Evolutionary conservation across 2,113 vertebrate species (phyloP).

Genomic region (Cyprinodon tularosa): DNA sequence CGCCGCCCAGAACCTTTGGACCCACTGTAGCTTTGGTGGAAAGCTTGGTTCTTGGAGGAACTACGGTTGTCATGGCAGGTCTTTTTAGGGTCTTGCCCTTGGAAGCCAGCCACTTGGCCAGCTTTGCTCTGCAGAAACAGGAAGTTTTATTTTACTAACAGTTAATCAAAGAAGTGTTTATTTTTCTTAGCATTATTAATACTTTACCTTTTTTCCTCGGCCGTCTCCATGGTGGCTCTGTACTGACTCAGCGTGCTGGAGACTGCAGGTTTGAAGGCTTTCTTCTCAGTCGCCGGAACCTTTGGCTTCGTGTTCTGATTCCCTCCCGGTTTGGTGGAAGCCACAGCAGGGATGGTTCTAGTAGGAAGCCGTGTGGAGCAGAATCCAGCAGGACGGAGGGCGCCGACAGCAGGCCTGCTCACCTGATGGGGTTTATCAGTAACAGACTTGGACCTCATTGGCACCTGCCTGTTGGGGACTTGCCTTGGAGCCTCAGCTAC

Average conservation of each 20-base stretch:
- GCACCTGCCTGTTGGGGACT: slow-evolving; percentile 19
- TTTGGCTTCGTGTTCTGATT: slow-evolving; percentile 45
- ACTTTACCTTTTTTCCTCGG: slow-evolving; percentile 83
- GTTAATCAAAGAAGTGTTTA: accelerated
- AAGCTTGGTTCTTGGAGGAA: slow-evolving; percentile 25
- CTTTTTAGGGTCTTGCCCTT: slow-evolving; percentile 85
- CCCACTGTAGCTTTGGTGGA: slow-evolving; percentile 13
- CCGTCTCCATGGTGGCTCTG: slow-evolving; percentile 67
- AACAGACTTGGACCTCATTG: slow-evolving; percentile 43
- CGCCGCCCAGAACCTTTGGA: slow-evolving; percentile 8
- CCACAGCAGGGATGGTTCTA: slow-evolving; percentile 31
- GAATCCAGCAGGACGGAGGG: slow-evolving; percentile 12
- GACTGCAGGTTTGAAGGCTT: slow-evolving; percentile 60
- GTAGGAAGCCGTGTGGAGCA: slow-evolving; percentile 15
- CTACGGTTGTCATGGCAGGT: slow-evolving; percentile 62
- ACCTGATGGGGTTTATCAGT: slow-evolving; percentile 24
- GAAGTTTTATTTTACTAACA: not conserved
- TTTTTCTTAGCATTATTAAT: not conserved
- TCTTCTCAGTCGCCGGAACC: slow-evolving; percentile 59
- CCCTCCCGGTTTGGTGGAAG: slow-evolving; percentile 45
- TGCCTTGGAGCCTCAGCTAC: slow-evolving; percentile 9
- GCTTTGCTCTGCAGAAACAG: slow-evolving; percentile 76
- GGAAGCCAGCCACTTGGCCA: slow-evolving; percentile 83
- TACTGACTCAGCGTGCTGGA: slow-evolving; percentile 68
- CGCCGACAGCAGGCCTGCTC: slow-evolving; percentile 26